Percentiles rank a stretch among this genome's conserved stretches.
These are phyloP conservation scores for Metellina segmentata DNA, from an alignment of 2,888 invertebrate species.

Conservation along the genomic window DNA sequence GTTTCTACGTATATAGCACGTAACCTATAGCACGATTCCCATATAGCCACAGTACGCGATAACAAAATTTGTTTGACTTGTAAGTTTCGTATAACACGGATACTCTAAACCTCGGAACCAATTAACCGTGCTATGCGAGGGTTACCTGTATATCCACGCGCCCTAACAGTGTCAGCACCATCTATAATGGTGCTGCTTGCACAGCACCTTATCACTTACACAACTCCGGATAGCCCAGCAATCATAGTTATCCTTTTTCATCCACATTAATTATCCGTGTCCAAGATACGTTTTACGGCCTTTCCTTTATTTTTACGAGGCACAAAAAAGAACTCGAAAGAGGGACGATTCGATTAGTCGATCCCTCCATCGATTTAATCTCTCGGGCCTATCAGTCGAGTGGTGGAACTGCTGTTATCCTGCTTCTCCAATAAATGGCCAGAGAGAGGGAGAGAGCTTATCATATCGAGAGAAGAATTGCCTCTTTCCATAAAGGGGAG, in stretches of 20 bases:
- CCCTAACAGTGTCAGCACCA: background rate
- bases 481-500: background rate
- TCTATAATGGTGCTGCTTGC: background rate
- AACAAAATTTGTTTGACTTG: no score
- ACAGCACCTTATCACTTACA: constrained; percentile 9
- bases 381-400: background rate
- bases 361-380: constrained; percentile 16
- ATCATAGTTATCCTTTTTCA: background rate
- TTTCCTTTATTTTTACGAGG: constrained; percentile 18
- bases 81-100: no score
- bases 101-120: no score
- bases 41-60: no score
- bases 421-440: background rate
- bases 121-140: no score
- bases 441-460: background rate
- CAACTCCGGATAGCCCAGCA: background rate
- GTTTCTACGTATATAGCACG: no score
- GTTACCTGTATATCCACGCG: no score
- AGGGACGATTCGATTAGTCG: constrained; percentile 30
- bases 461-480: background rate
- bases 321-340: background rate
- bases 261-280: background rate
- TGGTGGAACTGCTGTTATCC: background rate
- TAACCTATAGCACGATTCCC: no score
- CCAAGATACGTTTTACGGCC: constrained; percentile 26